These are phyloP conservation scores for Cenopis cana DNA, from an alignment of 2,888 invertebrate genomes.

Conservation along the genomic window DNA sequence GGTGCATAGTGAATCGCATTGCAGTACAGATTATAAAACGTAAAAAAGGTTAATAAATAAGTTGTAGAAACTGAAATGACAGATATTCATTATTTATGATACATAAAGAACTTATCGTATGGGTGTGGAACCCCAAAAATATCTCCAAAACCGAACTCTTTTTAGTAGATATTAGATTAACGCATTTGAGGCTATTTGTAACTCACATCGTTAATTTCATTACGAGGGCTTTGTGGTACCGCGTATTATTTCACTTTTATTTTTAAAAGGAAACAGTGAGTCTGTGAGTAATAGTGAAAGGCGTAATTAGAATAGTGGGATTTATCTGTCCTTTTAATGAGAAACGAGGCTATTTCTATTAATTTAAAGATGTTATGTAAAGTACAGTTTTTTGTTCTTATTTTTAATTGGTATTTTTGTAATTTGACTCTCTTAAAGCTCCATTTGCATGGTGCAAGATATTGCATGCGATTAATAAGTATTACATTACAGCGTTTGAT, in stretches of 20 bases:
- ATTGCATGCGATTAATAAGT: no score
- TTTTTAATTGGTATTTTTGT: neutral
- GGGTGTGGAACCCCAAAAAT: conserved; percentile 32
- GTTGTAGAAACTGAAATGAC: no score
- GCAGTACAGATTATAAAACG: no score
- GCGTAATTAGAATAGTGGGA: conserved; percentile 51
- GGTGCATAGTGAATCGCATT: no score
- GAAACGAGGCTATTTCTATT: neutral
- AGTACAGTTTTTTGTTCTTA: neutral
- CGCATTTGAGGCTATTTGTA: conserved; percentile 69
- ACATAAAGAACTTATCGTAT: neutral
- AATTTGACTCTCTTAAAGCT: neutral
- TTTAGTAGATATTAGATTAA: conserved; percentile 72
- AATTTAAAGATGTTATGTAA: conserved; percentile 14
- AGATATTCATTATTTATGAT: no score
- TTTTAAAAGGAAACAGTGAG: conserved; percentile 41
- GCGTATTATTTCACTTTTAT: conserved; percentile 58
- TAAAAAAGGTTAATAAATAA: no score
- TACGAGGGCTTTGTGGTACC: conserved; percentile 62
- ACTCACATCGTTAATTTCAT: conserved; percentile 71
- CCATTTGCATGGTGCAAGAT: no score
- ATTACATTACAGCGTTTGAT: no score
- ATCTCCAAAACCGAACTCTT: conserved; percentile 46
- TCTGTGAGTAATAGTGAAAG: conserved; percentile 41
- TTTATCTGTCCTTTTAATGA: conserved; percentile 44